Base-by-base conservation (phyloP, 1,140 invertebrate genomes). In the Semibalanus balanoides region DNA sequence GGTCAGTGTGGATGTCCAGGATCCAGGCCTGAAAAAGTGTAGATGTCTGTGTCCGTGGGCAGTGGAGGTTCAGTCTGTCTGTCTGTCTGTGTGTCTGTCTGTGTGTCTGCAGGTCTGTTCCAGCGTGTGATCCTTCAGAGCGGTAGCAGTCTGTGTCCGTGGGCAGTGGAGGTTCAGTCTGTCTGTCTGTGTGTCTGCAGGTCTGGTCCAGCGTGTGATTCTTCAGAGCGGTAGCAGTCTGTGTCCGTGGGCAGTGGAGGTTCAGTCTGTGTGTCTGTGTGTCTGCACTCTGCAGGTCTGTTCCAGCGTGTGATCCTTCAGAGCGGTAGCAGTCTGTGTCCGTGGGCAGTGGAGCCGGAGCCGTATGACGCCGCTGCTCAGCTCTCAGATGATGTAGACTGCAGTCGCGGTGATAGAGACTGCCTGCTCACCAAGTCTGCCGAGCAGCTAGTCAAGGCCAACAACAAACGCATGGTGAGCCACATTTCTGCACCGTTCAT, bases 151-250 rank as follows among this genome's bases (percentile, higher is more conserved):
- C 77, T 76, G 70, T 79, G 78, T 31, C 30, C 76, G 22, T 79
- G 78, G 78, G 76, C 78, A 0, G 51, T 76, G 51, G 35, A 76
- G 27, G n/a, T 40, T 40, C 35, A 40, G 35, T 17, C 35, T 7
- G 35, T 40, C 5, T 40, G 35, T 40, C 5, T 40, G 35, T 40
- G 35, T 5, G n/a, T n/a, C n/a, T n/a, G 75, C 78, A 25, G 77
- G 74, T 19, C 73, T 79, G 35, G 77, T 79, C 74, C 69, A 75
- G 9, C 31, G 78, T 0, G 76, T 75, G 28, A 74, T 76, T 1
- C 76, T 79, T 75, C 75, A 76, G 76, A 77, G 78, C 30, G 78
- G n/a, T n/a, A n/a, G n/a, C n/a, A n/a, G n/a, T n/a, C n/a, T n/a
- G n/a, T n/a, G n/a, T n/a, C n/a, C n/a, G n/a, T n/a, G n/a, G n/a